Evolutionary conservation across 2,888 invertebrate genomes (phyloP).

Genomic region (Rhagium mordax): DNA sequence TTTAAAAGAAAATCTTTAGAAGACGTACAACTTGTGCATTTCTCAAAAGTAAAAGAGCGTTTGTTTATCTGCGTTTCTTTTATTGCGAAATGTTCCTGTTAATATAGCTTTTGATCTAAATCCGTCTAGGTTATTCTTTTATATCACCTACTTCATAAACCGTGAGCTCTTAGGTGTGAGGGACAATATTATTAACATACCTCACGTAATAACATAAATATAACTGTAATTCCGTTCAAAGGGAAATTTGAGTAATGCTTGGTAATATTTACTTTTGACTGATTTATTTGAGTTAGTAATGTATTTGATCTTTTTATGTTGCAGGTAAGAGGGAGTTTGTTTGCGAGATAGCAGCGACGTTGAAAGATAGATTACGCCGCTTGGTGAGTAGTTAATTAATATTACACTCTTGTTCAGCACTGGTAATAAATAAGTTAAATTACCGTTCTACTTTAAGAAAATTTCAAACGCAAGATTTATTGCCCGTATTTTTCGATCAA

Average conservation of each 20-base stretch:
- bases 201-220: constrained; percentile 39
- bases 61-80: constrained; percentile 26
- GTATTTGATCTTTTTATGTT: constrained; percentile 58
- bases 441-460: constrained; percentile 59
- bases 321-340: constrained; percentile 61
- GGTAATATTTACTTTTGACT: constrained; percentile 51
- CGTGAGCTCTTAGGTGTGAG: constrained; percentile 39
- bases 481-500: constrained; percentile 48
- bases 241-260: constrained; percentile 41
- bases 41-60: background rate
- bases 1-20: background rate
- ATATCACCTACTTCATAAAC: constrained; percentile 36
- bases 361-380: constrained; percentile 63
- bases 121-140: constrained; percentile 28
- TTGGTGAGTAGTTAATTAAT: constrained; percentile 67
- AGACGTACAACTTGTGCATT: background rate
- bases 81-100: constrained; percentile 20
- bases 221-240: constrained; percentile 39
- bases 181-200: constrained; percentile 43
- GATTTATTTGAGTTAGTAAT: constrained; percentile 52
- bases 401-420: constrained; percentile 64
- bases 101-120: constrained; percentile 37
- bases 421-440: constrained; percentile 65
- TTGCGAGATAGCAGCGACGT: constrained; percentile 44
- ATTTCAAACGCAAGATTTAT: constrained; percentile 54